Conservation (phyloP, 2,797 vertebrate species). For the Orestias chungarensis region DNA sequence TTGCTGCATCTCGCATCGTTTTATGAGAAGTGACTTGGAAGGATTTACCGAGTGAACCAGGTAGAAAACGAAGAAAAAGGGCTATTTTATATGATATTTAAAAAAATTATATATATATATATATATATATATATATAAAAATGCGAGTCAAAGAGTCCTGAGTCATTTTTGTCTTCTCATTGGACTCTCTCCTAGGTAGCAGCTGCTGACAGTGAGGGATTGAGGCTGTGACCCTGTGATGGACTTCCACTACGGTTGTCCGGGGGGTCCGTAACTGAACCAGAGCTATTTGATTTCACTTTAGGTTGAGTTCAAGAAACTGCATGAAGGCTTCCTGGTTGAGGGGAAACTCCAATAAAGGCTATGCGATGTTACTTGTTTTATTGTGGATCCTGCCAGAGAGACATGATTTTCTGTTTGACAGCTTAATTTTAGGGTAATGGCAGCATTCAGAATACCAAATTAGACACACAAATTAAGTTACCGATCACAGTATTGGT, state of each 20-base stretch:
- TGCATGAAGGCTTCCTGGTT: conserved; percentile 1
- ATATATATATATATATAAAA: too few relatives aligned
- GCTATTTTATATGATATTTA: conserved; percentile 22
- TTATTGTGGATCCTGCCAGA: conserved; percentile 2
- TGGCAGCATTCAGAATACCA: neutral
- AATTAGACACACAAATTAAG: conserved; percentile 8
- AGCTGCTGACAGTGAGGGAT: conserved; percentile 66
- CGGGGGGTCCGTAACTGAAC: conserved; percentile 41
- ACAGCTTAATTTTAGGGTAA: conserved; percentile 18
- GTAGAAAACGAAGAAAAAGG: conserved; percentile 1
- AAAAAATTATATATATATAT: too few relatives aligned
- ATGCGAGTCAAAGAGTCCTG: conserved; percentile 31
- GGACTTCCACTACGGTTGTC: conserved; percentile 62
- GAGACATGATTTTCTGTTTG: neutral
- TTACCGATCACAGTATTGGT: conserved; percentile 3
- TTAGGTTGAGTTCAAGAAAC: conserved; percentile 29
- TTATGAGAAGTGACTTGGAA: conserved; percentile 1
- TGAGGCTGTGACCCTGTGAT: conserved; percentile 71
- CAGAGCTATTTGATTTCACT: conserved; percentile 52
- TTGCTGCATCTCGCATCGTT: neutral
- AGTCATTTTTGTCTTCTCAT: conserved; percentile 54
- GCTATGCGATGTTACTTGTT: neutral
- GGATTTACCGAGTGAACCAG: conserved; percentile 27
- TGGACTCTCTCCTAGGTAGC: conserved; percentile 50
- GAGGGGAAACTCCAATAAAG: conserved; percentile 43